These are phyloP conservation scores for Notamacropus eugenii DNA, from an alignment of 2,797 vertebrate species.

Conservation along the genomic window DNA sequence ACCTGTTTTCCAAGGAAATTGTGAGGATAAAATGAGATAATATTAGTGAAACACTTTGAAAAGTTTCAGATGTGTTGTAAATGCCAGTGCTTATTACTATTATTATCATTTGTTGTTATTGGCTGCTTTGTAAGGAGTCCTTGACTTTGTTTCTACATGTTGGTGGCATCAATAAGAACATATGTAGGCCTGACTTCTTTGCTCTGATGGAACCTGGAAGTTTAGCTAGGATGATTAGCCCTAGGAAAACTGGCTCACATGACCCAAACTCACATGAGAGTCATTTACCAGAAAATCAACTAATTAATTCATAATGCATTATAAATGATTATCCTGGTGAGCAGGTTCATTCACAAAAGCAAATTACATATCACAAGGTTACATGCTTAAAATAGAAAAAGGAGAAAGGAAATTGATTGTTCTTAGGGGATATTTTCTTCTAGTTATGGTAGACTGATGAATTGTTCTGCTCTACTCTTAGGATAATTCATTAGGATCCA, in stretches of 20 bases:
- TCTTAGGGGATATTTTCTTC: conserved; percentile 15
- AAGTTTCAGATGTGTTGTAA: neutral
- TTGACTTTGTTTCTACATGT: neutral
- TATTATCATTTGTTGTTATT: neutral
- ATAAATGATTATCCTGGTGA: conserved; percentile 42
- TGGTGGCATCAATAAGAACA: neutral
- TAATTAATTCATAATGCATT: conserved; percentile 50
- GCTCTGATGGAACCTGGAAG: neutral
- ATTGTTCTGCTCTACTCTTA: conserved; percentile 6
- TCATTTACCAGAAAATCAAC: conserved; percentile 54
- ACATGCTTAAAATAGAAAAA: conserved; percentile 38
- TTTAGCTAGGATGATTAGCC: neutral
- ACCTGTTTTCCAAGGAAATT: neutral
- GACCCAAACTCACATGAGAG: conserved; percentile 21
- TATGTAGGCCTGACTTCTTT: neutral
- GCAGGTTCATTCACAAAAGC: conserved; percentile 15
- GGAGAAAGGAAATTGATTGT: conserved; percentile 19
- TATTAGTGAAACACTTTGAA: neutral
- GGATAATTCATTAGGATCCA: conserved; percentile 47
- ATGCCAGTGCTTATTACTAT: neutral
- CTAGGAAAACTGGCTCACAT: conserved; percentile 14
- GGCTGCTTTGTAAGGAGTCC: neutral
- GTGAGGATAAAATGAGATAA: neutral
- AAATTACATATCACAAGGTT: conserved; percentile 7
- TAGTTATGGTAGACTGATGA: conserved; percentile 1